phyloP scores from a whole-genome alignment of 2,113 vertebrate genomes.

The Myotis yumanensis region DNA sequence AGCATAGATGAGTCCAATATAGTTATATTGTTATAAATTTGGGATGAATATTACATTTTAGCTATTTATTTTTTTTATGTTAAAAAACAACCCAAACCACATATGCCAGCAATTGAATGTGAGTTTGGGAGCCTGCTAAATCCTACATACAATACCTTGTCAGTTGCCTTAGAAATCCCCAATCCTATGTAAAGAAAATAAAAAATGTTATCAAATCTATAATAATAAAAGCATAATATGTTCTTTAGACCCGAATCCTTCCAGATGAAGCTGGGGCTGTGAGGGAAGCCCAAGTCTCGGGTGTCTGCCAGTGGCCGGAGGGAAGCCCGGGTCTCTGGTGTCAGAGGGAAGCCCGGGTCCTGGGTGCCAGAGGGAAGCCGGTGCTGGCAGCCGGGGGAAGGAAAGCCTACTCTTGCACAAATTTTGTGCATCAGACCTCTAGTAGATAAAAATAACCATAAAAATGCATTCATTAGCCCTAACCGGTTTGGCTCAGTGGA shows the following conservation, averaged over 20 bases:
- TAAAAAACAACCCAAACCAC: constrained; percentile 17
- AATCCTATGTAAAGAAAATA: not conserved
- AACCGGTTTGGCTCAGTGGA: too few relatives aligned
- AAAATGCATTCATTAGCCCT: not conserved
- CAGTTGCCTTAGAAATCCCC: not conserved
- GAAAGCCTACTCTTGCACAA: too few relatives aligned
- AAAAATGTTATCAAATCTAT: not conserved
- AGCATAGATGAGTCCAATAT: constrained; percentile 24
- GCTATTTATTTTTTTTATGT: not conserved
- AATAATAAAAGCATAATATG: too few relatives aligned
- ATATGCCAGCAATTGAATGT: constrained; percentile 11
- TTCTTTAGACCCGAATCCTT: too few relatives aligned
- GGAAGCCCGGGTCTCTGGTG: too few relatives aligned
- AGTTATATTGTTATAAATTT: constrained; percentile 44
- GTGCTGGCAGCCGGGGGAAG: too few relatives aligned
- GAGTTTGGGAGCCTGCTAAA: not conserved
- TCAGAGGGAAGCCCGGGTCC: too few relatives aligned
- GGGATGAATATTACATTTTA: constrained; percentile 6
- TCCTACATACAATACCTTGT: not conserved
- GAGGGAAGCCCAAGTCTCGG: too few relatives aligned
- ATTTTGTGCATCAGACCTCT: too few relatives aligned
- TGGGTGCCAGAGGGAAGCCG: too few relatives aligned
- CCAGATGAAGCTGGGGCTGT: too few relatives aligned
- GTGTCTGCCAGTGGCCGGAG: too few relatives aligned
- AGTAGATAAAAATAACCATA: not conserved